phyloP scores from a whole-genome alignment of 2,113 vertebrate genomes.

The Pseudorhombus dupliciocellatus region DNA sequence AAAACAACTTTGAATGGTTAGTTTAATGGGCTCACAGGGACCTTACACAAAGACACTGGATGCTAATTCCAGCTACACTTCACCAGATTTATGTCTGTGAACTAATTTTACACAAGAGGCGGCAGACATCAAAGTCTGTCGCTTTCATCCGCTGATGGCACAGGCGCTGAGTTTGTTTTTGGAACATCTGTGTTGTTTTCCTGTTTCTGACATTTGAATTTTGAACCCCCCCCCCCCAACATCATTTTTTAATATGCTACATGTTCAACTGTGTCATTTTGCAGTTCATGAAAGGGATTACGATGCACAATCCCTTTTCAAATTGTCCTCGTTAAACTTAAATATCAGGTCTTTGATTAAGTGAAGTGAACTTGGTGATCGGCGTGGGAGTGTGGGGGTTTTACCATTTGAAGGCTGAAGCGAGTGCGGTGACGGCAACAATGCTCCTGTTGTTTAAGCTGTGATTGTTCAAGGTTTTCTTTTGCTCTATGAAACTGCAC shows the following conservation, averaged over 20 bases:
- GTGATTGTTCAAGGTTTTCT: constrained; percentile 18
- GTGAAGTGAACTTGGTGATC: constrained; percentile 11
- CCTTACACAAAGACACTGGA: constrained; percentile 59
- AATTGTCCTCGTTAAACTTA: constrained; percentile 12
- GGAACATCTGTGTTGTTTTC: constrained; percentile 45
- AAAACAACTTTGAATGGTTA: constrained; percentile 64
- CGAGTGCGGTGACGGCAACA: neutral
- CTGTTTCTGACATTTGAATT: constrained; percentile 30
- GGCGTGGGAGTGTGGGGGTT: neutral
- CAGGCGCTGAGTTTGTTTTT: constrained; percentile 28
- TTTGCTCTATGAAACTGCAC: constrained; percentile 26
- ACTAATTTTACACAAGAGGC: constrained; percentile 67
- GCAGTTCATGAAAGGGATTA: constrained; percentile 41
- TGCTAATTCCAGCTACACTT: constrained; percentile 64
- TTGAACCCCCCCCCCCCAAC: constrained; percentile 12
- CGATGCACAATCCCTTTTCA: constrained; percentile 29
- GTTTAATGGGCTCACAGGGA: constrained; percentile 62
- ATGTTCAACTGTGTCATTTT: neutral
- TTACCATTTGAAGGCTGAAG: constrained; percentile 8
- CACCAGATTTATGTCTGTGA: constrained; percentile 59
- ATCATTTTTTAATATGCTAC: neutral
- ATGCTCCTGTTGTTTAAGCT: constrained; percentile 3
- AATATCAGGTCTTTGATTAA: constrained; percentile 18
- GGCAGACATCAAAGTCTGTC: constrained; percentile 41
- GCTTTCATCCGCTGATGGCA: constrained; percentile 47